These are phyloP conservation scores for Drosophila lacicola DNA, from an alignment of 2,888 invertebrate species.

Conservation along the genomic window DNA sequence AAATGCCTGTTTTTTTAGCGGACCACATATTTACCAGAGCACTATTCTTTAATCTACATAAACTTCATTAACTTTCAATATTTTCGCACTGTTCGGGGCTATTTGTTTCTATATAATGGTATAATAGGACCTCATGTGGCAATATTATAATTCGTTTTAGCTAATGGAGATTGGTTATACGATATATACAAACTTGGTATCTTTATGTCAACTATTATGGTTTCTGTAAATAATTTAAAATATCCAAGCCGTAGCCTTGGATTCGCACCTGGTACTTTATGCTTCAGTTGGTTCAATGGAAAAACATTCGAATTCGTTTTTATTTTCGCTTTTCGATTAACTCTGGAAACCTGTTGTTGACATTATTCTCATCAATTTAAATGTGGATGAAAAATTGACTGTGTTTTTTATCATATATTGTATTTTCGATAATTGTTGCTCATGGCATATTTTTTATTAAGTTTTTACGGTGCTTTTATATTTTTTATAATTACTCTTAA, in stretches of 20 bases:
- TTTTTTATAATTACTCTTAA: slow-evolving; percentile 49
- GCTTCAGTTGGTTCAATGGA: not conserved
- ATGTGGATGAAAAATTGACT: slow-evolving; percentile 33
- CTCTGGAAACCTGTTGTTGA: slow-evolving; percentile 60
- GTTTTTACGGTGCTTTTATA: slow-evolving; percentile 17
- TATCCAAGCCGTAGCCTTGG: not conserved
- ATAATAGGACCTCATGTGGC: too few species aligned
- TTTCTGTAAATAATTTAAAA: not conserved
- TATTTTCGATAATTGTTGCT: slow-evolving; percentile 8
- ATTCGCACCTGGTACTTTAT: too few species aligned
- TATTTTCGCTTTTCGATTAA: slow-evolving; percentile 61
- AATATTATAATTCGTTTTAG: too few species aligned
- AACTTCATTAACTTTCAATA: too few species aligned
- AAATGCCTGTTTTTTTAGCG: too few species aligned
- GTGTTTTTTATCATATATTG: slow-evolving; percentile 19
- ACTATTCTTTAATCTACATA: too few species aligned
- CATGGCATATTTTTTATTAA: slow-evolving; percentile 18
- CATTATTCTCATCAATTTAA: slow-evolving; percentile 73
- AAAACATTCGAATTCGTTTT: slow-evolving; percentile 16
- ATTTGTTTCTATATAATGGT: too few species aligned
- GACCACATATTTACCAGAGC: too few species aligned
- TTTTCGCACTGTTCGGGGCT: too few species aligned
- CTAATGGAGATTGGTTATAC: too few species aligned
- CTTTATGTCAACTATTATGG: too few species aligned
- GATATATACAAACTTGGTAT: too few species aligned